Evolutionary conservation across 1,140 invertebrate species (phyloP).

Genomic region (Leptinotarsa lineolata): DNA sequence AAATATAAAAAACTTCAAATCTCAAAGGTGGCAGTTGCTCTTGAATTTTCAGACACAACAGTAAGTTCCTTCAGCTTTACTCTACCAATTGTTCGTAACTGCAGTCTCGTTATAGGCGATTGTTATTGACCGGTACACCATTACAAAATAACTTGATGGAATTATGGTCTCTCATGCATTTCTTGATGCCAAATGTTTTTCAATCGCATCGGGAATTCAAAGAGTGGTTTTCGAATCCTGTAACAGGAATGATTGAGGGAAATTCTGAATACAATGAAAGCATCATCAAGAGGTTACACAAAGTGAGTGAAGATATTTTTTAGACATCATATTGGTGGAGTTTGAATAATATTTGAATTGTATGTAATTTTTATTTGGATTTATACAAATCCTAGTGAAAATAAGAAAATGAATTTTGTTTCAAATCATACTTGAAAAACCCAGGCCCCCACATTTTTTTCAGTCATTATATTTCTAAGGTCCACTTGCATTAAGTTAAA

Average conservation of each 20-base stretch:
- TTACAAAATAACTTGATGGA: constrained; percentile 99
- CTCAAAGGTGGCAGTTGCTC: constrained; percentile 96
- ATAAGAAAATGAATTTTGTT: too few relatives aligned
- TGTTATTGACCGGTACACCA: constrained; percentile 96
- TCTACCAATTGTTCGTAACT: constrained; percentile 1
- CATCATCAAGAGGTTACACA: constrained; percentile 94
- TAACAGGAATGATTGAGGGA: constrained; percentile 98
- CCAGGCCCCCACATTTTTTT: too few relatives aligned
- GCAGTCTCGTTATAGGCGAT: constrained; percentile 65
- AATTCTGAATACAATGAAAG: constrained; percentile 92
- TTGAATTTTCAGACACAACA: constrained; percentile 95
- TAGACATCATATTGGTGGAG: neutral
- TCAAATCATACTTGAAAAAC: too few relatives aligned
- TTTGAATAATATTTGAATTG: neutral
- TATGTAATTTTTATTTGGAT: too few relatives aligned
- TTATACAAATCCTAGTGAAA: too few relatives aligned
- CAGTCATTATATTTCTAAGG: too few relatives aligned
- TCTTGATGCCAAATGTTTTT: constrained; percentile 99
- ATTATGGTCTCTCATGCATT: constrained; percentile 99
- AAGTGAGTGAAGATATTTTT: constrained; percentile 64
- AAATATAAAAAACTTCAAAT: constrained; percentile 99
- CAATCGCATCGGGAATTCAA: constrained; percentile 96
- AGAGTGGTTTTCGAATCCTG: constrained; percentile 99
- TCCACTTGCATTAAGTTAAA: too few relatives aligned
- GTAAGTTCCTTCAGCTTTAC: constrained; percentile 56